Conservation (phyloP, 2,888 invertebrate genomes). For the Synanthedon tipuliformis region DNA sequence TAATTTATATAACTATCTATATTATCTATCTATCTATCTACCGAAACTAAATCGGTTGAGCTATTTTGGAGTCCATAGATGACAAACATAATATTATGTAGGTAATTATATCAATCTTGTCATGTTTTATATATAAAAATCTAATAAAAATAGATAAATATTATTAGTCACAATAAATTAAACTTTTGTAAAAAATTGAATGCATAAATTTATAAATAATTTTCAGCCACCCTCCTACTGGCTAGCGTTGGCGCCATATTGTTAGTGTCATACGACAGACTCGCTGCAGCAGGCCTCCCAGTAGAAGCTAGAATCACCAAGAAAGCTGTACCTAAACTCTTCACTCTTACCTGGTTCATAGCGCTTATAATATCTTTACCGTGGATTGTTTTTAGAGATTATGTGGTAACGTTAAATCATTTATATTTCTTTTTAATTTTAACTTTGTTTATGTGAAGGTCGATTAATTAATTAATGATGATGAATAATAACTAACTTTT, state of each 20-base stretch:
- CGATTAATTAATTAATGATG: not conserved
- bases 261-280: slow-evolving; percentile 83
- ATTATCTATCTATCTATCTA: too few relatives aligned
- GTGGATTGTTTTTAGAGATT: slow-evolving; percentile 72
- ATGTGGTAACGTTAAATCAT: slow-evolving; percentile 51
- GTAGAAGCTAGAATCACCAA: slow-evolving; percentile 76
- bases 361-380: slow-evolving; percentile 75
- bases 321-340: slow-evolving; percentile 73
- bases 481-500: not conserved
- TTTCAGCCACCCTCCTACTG: slow-evolving; percentile 76
- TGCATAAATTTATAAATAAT: not conserved
- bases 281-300: slow-evolving; percentile 83
- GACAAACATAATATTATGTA: too few relatives aligned
- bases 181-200: not conserved
- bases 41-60: too few relatives aligned
- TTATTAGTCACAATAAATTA: not conserved
- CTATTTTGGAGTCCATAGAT: too few relatives aligned
- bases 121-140: too few relatives aligned
- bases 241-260: slow-evolving; percentile 83
- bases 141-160: too few relatives aligned
- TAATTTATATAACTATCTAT: too few relatives aligned
- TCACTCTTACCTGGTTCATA: slow-evolving; percentile 75
- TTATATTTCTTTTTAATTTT: too few relatives aligned
- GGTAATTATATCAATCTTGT: too few relatives aligned
- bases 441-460: too few relatives aligned